These are phyloP conservation scores for Cydia splendana DNA, from an alignment of 1,140 invertebrate genomes.

Conservation along the genomic window DNA sequence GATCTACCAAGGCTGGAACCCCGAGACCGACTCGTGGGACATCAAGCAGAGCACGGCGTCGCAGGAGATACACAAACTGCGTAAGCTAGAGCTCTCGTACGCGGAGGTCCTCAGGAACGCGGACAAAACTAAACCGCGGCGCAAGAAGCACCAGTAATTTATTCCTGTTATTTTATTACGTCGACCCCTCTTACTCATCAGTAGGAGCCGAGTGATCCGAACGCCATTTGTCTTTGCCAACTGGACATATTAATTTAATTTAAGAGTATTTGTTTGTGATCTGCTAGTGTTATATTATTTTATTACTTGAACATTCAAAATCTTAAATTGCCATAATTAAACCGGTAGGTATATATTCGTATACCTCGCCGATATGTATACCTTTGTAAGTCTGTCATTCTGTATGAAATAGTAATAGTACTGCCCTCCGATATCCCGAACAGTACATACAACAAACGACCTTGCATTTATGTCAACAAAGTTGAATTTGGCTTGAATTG, in stretches of 20 bases:
- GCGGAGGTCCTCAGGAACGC: slow-evolving; percentile 89
- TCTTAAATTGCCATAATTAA: slow-evolving; percentile 72
- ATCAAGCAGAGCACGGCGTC: slow-evolving; percentile 87
- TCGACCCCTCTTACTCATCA: slow-evolving; percentile 62
- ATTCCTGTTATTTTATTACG: slow-evolving; percentile 51
- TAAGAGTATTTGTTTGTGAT: slow-evolving; percentile 69
- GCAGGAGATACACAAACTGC: slow-evolving; percentile 89
- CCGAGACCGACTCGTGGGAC: slow-evolving; percentile 79
- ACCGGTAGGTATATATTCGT: slow-evolving; percentile 47
- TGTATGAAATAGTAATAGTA: slow-evolving; percentile 49
- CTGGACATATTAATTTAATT: slow-evolving; percentile 71
- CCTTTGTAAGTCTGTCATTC: slow-evolving; percentile 47
- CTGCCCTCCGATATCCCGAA: slow-evolving; percentile 55
- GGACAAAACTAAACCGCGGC: slow-evolving; percentile 79
- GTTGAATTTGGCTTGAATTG: slow-evolving; percentile 40
- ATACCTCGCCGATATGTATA: slow-evolving; percentile 42
- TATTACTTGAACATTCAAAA: slow-evolving; percentile 63
- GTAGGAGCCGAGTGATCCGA: slow-evolving; percentile 69
- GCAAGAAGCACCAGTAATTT: slow-evolving; percentile 77
- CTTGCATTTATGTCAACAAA: slow-evolving; percentile 52
- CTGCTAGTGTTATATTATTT: slow-evolving; percentile 73
- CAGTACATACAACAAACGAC: slow-evolving; percentile 46
- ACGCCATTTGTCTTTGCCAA: slow-evolving; percentile 77
- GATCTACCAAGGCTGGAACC: slow-evolving; percentile 76
- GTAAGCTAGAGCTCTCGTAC: slow-evolving; percentile 90